Conservation (phyloP, 2,113 vertebrate species). For the Lamprologus callipterus region DNA sequence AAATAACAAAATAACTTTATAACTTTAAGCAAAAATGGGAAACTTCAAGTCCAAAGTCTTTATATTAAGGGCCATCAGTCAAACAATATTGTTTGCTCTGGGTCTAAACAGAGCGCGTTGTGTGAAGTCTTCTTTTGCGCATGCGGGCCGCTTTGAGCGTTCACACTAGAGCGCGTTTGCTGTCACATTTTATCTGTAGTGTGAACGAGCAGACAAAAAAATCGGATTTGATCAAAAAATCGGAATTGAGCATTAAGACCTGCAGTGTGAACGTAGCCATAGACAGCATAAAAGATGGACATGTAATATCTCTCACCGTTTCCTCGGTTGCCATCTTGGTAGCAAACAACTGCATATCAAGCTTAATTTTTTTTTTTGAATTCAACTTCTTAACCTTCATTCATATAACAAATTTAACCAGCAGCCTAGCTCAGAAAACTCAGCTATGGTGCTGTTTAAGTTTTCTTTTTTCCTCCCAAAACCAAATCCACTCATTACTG, state of each 20-base stretch:
- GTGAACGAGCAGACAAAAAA: accelerated
- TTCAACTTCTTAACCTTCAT: not conserved
- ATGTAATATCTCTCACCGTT: not conserved
- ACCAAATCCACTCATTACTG: accelerated
- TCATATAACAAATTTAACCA: not conserved
- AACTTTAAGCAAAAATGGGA: too few species aligned
- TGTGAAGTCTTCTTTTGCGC: too few species aligned
- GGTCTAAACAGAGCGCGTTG: too few species aligned
- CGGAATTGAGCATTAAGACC: too few species aligned
- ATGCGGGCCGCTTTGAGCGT: accelerated
- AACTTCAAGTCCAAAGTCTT: accelerated
- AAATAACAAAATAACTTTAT: too few species aligned
- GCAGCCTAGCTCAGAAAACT: not conserved
- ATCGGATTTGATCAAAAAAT: too few species aligned
- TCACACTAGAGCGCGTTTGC: too few species aligned
- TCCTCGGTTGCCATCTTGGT: not conserved
- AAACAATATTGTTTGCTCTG: too few species aligned
- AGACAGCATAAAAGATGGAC: not conserved
- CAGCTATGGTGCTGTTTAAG: not conserved
- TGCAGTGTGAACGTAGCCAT: not conserved
- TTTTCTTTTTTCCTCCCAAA: not conserved
- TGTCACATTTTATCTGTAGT: too few species aligned
- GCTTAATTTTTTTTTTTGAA: not conserved
- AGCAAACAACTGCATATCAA: not conserved
- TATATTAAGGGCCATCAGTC: too few species aligned